Percentiles rank a stretch among this genome's conserved stretches.
Evolutionary conservation across 2,797 vertebrate genomes (phyloP).

Genomic region (Aldrovandia affinis): DNA sequence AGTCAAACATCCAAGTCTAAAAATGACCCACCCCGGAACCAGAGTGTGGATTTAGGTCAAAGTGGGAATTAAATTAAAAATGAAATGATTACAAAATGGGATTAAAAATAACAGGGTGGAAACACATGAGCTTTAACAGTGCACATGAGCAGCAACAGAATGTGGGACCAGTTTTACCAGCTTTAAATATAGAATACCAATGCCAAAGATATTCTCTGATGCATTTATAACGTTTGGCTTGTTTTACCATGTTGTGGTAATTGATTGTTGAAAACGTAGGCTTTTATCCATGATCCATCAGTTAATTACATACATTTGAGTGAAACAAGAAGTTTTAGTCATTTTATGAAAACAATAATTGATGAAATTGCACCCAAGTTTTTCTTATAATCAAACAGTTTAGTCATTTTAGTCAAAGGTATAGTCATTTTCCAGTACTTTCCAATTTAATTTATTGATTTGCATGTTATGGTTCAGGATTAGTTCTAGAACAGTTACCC

Average conservation of each 20-base stretch:
- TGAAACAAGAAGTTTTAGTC: background rate
- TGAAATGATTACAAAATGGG: background rate
- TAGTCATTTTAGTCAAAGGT: background rate
- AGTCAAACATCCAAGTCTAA: background rate
- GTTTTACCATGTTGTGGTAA: background rate
- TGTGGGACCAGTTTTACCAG: slow-evolving; percentile 7
- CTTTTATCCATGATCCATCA: background rate
- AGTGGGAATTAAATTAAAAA: no score
- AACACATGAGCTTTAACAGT: background rate
- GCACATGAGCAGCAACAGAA: background rate
- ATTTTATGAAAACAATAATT: background rate
- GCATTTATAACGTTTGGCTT: background rate
- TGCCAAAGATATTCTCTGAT: slow-evolving; percentile 1
- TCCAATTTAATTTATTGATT: no score
- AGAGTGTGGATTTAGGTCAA: background rate
- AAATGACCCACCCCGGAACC: background rate
- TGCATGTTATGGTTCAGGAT: no score
- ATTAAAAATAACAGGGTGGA: background rate
- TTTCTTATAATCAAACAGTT: background rate
- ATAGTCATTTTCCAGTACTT: no score
- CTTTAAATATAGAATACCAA: background rate
- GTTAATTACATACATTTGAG: background rate
- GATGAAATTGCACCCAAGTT: background rate
- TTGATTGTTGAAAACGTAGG: background rate
- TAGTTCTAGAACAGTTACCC: background rate